Evolutionary conservation across 2,797 vertebrate species (phyloP).

Genomic region (Chanos chanos): DNA sequence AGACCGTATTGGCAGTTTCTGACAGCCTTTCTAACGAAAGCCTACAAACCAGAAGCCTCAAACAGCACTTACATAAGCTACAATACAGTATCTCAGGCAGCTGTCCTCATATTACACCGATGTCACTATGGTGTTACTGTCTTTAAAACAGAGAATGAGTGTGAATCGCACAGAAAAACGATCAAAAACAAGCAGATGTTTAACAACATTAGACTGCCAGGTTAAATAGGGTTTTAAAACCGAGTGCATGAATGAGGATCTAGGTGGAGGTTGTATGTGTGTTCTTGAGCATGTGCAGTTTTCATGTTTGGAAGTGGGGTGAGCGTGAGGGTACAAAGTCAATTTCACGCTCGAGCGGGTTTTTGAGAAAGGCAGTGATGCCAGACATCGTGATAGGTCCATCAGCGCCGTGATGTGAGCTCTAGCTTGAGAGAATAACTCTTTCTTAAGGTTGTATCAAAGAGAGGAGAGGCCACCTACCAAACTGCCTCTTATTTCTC

Average conservation of each 20-base stretch:
- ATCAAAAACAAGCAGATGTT: not conserved
- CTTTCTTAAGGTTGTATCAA: constrained; percentile 4
- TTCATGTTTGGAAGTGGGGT: constrained; percentile 24
- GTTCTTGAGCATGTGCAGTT: constrained; percentile 1
- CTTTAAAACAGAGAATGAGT: not conserved
- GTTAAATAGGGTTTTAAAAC: constrained; percentile 18
- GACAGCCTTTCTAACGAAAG: not conserved
- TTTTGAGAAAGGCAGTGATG: constrained; percentile 47
- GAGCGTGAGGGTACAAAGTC: constrained; percentile 55
- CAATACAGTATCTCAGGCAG: too few relatives aligned
- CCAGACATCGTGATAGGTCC: constrained; percentile 56
- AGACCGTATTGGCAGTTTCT: not conserved
- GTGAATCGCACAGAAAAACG: not conserved
- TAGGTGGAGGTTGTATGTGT: not conserved
- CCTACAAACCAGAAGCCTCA: not conserved
- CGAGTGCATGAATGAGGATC: constrained; percentile 7
- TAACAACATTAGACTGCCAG: constrained; percentile 1
- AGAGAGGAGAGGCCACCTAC: not conserved
- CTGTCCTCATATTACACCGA: too few relatives aligned
- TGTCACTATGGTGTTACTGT: too few relatives aligned
- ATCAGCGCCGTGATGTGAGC: constrained; percentile 47
- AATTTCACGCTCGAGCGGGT: constrained; percentile 66
- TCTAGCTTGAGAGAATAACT: not conserved
- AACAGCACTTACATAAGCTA: too few relatives aligned
- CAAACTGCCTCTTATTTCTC: too few relatives aligned